These are phyloP conservation scores for Halichoeres trimaculatus DNA, from an alignment of 2,113 vertebrate species.

Conservation along the genomic window DNA sequence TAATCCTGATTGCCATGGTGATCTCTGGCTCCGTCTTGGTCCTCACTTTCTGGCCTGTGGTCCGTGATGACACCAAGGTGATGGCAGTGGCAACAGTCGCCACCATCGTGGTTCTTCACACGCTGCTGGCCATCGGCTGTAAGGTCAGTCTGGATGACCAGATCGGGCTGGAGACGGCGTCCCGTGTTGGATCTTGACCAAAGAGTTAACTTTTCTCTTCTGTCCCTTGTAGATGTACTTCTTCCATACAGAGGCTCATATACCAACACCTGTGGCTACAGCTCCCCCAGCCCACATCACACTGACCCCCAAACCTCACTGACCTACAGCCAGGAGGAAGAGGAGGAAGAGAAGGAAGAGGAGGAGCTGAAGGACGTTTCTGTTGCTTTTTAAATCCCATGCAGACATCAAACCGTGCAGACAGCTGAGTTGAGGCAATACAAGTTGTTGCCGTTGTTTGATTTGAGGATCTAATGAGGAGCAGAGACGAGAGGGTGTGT, in stretches of 20 bases:
- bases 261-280: neutral
- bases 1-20: slow-evolving; percentile 82
- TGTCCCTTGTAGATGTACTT: slow-evolving; percentile 79
- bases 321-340: slow-evolving; percentile 2
- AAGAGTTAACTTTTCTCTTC: neutral
- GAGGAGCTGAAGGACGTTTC: neutral
- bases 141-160: slow-evolving; percentile 79
- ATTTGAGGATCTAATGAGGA: neutral
- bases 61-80: slow-evolving; percentile 83
- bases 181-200: accelerated
- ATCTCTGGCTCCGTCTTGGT: slow-evolving; percentile 86
- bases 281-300: neutral
- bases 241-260: slow-evolving; percentile 62
- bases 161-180: neutral
- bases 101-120: slow-evolving; percentile 82
- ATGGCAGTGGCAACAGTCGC: slow-evolving; percentile 76
- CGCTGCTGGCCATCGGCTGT: slow-evolving; percentile 87
- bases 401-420: neutral
- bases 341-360: neutral
- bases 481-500: neutral
- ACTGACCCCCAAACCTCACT: slow-evolving; percentile 17
- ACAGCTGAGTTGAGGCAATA: neutral
- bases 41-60: slow-evolving; percentile 87
- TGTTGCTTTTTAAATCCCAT: neutral
- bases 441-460: neutral